Base-by-base conservation (phyloP, 2,888 invertebrate species). In the Pantelozetes paolii region DNA sequence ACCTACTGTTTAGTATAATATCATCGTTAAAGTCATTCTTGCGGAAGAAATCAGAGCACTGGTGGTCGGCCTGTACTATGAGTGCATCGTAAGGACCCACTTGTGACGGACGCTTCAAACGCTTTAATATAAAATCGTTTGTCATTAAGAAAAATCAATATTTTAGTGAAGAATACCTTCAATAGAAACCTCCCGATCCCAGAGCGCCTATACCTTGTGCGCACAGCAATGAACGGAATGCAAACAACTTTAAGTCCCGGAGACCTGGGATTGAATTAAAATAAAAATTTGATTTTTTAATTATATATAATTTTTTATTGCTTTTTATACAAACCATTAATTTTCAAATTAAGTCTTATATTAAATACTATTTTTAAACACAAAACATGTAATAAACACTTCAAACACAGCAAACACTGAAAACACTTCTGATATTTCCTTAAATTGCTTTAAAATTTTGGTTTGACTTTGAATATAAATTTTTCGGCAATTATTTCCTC, bases 11-110 rank as follows among this genome's bases (percentile, higher is more conserved):
- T 57, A 83, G 79, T 13, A 83, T 80, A 40, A 82, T 77, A 77
- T 83, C 83, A 77, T 82, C 82, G 40, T 81, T 80, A 77, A 83
- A 83, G 3, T 81, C 82, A 79, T 80, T 82, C 72, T 81, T 80
- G 67, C 79, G 77, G 78, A 83, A 83, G 78, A 83, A 83, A 0
- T 81, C 80, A 5, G 81, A 78, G 36, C 83, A 82, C 32, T 80
- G 78, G 75, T 80, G 80, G 74, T 83, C 83, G 40, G 82, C 82
- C 77, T 83, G 82, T 0, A 82, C 82, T 30, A 83, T 82, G 1
- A 83, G 79, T 15, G 83, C 83, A 76, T 83, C 82, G 78, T 81
- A 82, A 23, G 80, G 80, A 18, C 83, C 83, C 1, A 81, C 81
- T 28, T 82, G 80, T 30, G 79, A 78, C 1, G 81, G 80, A 71